Base-by-base conservation (phyloP, 2,888 invertebrate species). In the Eucera pruinosa region DNA sequence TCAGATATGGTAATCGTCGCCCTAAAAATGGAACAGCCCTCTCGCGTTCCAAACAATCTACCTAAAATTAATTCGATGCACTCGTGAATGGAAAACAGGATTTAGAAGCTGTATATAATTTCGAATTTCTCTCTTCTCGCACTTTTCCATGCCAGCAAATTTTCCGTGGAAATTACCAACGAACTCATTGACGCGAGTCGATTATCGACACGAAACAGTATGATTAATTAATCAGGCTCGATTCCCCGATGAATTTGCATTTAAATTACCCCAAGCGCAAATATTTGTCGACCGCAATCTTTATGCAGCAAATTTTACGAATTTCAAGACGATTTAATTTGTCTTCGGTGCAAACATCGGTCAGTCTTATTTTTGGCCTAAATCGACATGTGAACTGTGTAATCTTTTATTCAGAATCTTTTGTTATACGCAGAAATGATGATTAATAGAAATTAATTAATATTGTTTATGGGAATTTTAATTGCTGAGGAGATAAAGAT, bases 171-270 rank as follows among this genome's bases (percentile, higher is more conserved):
- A 45, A 65, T 65, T 25, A 0, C 6, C 3, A n/a, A 6, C 2
- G 20, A 15, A 43, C 1, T 48, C 25, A 39, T 11, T 9, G 20
- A 36, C 2, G 23, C 47, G 45, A 6, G 23, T 33, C 45, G 36
- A 54, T 33, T 43, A 55, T 30, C n/a, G 18, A 13, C 15, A 11
- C 33, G 20, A 23, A n/a, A 20, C 13, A 3, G 13, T 9, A 18
- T 55, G 65, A 65, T 55, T 65, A 55, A 65, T 55, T 65, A 33
- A 45, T 45, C 25, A 5, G n/a, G 33, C 25, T 11, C 13, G 15
- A 23, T 23, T n/a, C 33, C 9, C 20, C 1, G 23, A 3, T 2
- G 4, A 6, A 45, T 65, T 65, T 55, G 45, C 65, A 65, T 65
- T 55, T 65, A 54, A 55, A 25, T 54, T n/a, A 23, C 30, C 6